Base-by-base conservation (phyloP, 2,888 invertebrate genomes). In the Hydrotaea diabolus region DNA sequence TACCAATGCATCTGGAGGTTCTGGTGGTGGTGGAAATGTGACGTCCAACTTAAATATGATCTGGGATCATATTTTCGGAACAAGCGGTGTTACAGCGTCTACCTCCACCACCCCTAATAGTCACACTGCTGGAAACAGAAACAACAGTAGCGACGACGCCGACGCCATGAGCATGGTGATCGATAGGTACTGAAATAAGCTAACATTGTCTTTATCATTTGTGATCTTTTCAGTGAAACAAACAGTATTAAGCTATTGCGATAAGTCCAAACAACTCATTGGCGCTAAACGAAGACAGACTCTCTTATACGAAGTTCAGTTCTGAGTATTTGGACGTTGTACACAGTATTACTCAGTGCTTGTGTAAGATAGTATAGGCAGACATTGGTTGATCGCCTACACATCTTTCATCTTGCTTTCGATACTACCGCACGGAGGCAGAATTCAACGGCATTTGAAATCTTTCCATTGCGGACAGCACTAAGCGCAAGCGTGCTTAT, bases 41-140 rank as follows among this genome's bases (percentile, higher is more conserved):
- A 72, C 82, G 11, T 74, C 82, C 3, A 85, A 85, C 21, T 64
- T 85, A 57, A 80, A 69, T 39, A 80, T 69, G 79, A 77, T 85
- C 59, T 85, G 85, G 85, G 82, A 85, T 74, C 77, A 82, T 66
- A 80, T 85, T 64, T 85, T 85, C 80, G 82, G 85, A 71, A 19
- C 7, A 31, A 31, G 31, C 31, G 31, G 31, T 7, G 31, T 31
- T 7, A 7, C 55, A 21, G 55, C 3, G 5, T 75, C 71, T 57
- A 46, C 62, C 43, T 55, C 79, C 53, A 36, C 76, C 8, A 64
- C 73, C 55, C 66, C 39, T 69, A 23, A 7, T 21, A 66, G 39
- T 21, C 55, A 17, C 36, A 15, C 64, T 46, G 46, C 11, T 77
- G 53, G 62, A 9, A 49, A 23, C 76, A 80, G 62, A 46, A 66